A percentile compares a stretch with the other conserved stretches of the same genome.
Conservation (phyloP, 2,888 invertebrate species). For the Chalcosyrphus nemorum region DNA sequence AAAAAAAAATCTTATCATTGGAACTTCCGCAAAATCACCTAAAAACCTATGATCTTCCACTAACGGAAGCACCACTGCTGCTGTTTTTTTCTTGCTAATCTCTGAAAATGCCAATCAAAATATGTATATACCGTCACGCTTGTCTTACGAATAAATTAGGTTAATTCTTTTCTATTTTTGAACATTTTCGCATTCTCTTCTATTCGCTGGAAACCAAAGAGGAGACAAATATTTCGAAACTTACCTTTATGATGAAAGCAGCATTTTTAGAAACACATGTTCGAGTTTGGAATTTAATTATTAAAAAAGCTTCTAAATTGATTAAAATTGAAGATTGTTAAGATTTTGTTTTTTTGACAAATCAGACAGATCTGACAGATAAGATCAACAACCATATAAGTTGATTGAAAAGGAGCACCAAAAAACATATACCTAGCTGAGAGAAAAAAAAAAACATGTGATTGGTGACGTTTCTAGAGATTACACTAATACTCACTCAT, state of each 20-base stretch:
- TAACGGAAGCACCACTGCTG: not conserved
- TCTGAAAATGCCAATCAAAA: not conserved
- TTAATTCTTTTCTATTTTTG: not conserved
- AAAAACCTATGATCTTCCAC: constrained; percentile 11
- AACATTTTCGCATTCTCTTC: not conserved
- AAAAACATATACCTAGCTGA: not conserved
- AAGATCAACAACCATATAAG: constrained; percentile 3
- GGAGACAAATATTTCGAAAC: not conserved
- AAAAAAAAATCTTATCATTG: not conserved
- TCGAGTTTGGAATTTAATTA: not conserved
- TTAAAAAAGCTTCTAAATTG: not conserved
- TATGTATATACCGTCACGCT: not conserved
- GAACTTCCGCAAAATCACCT: not conserved
- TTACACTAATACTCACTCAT: not conserved
- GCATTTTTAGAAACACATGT: not conserved
- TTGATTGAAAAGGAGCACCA: not conserved
- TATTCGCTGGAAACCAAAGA: not conserved
- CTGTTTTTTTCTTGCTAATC: not conserved
- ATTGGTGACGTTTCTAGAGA: not conserved
- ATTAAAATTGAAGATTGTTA: not conserved
- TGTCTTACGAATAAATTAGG: not conserved
- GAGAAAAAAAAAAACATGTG: constrained; percentile 9
- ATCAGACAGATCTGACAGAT: constrained; percentile 15
- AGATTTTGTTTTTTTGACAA: not conserved
- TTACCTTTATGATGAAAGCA: not conserved